A percentile compares a stretch with the other conserved stretches of the same genome.
Conservation (phyloP, 2,888 invertebrate species). For the Auanema sp. region DNA sequence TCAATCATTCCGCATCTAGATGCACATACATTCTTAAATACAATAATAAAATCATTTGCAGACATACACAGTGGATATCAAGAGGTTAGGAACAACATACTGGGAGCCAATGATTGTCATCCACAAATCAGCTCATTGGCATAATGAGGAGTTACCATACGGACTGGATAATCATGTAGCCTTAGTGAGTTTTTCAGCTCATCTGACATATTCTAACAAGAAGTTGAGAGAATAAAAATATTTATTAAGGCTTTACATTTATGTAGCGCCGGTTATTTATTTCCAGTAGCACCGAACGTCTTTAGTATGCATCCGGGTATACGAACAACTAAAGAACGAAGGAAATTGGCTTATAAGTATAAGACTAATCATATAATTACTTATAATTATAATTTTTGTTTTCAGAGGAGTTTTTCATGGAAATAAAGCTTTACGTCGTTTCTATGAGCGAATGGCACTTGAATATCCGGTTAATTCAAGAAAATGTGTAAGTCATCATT, state of each 20-base stretch:
- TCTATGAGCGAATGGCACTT: background rate
- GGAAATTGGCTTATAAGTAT: conserved; percentile 3
- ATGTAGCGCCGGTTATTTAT: conserved; percentile 8
- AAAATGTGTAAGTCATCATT: conserved; percentile 8
- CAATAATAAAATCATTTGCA: too few species aligned
- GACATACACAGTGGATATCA: conserved; percentile 2
- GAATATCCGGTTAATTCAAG: conserved; percentile 4
- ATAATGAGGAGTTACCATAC: conserved; percentile 9
- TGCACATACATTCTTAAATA: too few species aligned
- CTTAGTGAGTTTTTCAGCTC: conserved; percentile 1
- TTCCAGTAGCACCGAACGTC: conserved; percentile 5
- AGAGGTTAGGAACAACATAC: background rate
- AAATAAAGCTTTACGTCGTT: conserved; percentile 3
- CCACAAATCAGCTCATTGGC: conserved; percentile 6
- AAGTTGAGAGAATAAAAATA: background rate
- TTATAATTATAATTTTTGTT: background rate
- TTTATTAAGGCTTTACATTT: conserved; percentile 5
- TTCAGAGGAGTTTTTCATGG: background rate
- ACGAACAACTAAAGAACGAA: background rate
- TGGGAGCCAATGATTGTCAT: conserved; percentile 15
- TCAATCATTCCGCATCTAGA: too few species aligned
- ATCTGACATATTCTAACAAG: background rate
- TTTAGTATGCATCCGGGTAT: conserved; percentile 7
- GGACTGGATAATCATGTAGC: conserved; percentile 9
- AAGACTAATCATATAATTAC: background rate